Conservation (phyloP, 2,113 vertebrate genomes). For the Pyxicephalus adspersus region DNA sequence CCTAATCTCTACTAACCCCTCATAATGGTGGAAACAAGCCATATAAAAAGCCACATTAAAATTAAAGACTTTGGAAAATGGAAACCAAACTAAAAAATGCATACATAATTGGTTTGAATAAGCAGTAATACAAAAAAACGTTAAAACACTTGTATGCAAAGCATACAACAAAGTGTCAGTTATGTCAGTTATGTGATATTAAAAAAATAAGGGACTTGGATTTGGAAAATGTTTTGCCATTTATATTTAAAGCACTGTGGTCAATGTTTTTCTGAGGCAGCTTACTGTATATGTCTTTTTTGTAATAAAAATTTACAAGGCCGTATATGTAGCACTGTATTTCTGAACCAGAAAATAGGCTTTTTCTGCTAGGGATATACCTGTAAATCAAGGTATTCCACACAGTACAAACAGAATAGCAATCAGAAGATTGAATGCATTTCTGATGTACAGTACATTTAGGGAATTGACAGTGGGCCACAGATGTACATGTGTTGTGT, state of each 20-base stretch:
- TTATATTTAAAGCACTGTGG: slow-evolving; percentile 21
- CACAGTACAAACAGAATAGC: slow-evolving; percentile 86
- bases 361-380: slow-evolving; percentile 76
- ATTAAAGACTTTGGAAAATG: no score
- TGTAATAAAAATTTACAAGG: slow-evolving; percentile 64
- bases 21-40: no score
- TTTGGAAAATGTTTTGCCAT: background rate
- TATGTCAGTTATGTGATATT: no score
- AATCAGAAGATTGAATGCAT: slow-evolving; percentile 98
- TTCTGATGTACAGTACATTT: slow-evolving; percentile 98
- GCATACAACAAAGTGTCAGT: no score
- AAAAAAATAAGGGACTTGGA: no score
- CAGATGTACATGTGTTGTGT: slow-evolving; percentile 98
- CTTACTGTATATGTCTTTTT: slow-evolving; percentile 56
- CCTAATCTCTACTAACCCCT: no score
- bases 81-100: no score
- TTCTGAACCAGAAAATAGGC: slow-evolving; percentile 71
- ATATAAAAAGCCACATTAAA: no score
- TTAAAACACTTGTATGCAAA: background rate
- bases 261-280: background rate
- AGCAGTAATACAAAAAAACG: background rate
- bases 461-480: slow-evolving; percentile 92
- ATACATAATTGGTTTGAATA: no score
- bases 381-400: slow-evolving; percentile 90
- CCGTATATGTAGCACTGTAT: slow-evolving; percentile 69